Base-by-base conservation (phyloP, 2,797 vertebrate genomes). In the Columba guinea region DNA sequence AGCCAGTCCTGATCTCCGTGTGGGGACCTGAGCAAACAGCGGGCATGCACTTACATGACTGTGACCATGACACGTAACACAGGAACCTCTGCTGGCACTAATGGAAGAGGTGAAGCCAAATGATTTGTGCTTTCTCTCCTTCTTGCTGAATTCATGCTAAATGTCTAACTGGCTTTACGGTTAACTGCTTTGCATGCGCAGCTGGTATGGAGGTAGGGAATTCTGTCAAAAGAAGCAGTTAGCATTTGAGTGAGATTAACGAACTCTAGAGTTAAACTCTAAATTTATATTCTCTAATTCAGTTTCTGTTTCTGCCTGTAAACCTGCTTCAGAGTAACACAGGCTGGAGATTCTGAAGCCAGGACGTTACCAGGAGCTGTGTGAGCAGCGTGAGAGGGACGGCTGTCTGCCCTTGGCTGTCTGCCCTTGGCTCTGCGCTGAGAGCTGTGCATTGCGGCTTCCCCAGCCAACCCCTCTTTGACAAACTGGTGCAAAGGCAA, bases 11-110 rank as follows among this genome's bases (percentile, higher is more conserved):
- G 37, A 16, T 75, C 28, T 53, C 55, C 34, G 0, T 19, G 41
- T 39, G 53, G 67, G 23, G 41, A 71, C 12, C 4, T 60, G 74
- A 70, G 67, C 37, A 49, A 89, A 44, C 8, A 32, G 24, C 14
- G 8, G 9, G 20, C 1, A 1, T 41, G 67, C 22, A 32, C 22
- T 49, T 52, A 30, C 14, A 1, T 41, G 49, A 8, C 68, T 56
- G 11, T 34, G 75, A 85, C 20, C 0, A 0, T 51, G 68, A 17
- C 3, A 1, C 16, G 8, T 27, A 52, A 67, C 39, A 28, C 18
- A 27, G 35, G 35, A 48, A 26, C 6, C 27, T 93, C 60, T 87
- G 22, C 56, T 56, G 56, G 44, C 67, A 58, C 28, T 86, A 39
- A 20, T 16, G 44, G 70, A 55, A 86, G 30, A 87, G 24, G 46